A percentile compares a stretch with the other conserved stretches of the same genome.
Evolutionary conservation across 1,140 invertebrate species (phyloP).

Genomic region (Drosophila pseudoobscura): DNA sequence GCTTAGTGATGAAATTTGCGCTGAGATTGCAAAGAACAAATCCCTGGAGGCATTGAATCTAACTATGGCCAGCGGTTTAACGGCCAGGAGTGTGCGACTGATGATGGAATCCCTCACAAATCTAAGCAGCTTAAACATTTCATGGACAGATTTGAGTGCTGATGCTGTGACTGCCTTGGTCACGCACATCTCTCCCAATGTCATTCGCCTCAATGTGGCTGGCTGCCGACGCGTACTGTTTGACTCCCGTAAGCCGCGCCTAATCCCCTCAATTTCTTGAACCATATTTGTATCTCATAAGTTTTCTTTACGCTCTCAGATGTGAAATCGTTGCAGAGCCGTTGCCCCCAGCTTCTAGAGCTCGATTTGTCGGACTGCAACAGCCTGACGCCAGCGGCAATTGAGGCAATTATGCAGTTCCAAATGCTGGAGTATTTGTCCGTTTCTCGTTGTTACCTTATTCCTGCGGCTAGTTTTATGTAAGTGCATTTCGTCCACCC

Average conservation of each 20-base stretch:
- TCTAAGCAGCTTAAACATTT: conserved; percentile 90
- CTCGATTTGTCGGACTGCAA: conserved; percentile 94
- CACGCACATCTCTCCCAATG: conserved; percentile 85
- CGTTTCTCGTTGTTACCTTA: conserved; percentile 92
- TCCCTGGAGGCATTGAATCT: conserved; percentile 90
- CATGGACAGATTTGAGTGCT: conserved; percentile 90
- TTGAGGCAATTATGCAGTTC: conserved; percentile 87
- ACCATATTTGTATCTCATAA: conserved; percentile 2
- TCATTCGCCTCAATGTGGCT: conserved; percentile 91
- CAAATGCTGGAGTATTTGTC: conserved; percentile 91
- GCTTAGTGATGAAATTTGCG: conserved; percentile 86
- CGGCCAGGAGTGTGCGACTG: conserved; percentile 85
- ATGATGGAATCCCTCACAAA: conserved; percentile 86
- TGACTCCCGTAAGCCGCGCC: conserved; percentile 87
- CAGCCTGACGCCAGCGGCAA: conserved; percentile 86
- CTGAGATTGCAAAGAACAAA: conserved; percentile 87
- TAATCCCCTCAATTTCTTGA: neutral
- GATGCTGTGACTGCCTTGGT: conserved; percentile 87
- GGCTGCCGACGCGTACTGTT: conserved; percentile 90
- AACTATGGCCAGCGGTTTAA: conserved; percentile 88
- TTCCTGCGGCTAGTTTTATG: conserved; percentile 86
- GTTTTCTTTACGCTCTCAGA: conserved; percentile 84
- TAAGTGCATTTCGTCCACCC: conserved; percentile 82
- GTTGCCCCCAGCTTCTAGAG: conserved; percentile 90
- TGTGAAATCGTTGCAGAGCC: conserved; percentile 86